These are phyloP conservation scores for Eristalis pertinax DNA, from an alignment of 2,888 invertebrate species.

Conservation along the genomic window DNA sequence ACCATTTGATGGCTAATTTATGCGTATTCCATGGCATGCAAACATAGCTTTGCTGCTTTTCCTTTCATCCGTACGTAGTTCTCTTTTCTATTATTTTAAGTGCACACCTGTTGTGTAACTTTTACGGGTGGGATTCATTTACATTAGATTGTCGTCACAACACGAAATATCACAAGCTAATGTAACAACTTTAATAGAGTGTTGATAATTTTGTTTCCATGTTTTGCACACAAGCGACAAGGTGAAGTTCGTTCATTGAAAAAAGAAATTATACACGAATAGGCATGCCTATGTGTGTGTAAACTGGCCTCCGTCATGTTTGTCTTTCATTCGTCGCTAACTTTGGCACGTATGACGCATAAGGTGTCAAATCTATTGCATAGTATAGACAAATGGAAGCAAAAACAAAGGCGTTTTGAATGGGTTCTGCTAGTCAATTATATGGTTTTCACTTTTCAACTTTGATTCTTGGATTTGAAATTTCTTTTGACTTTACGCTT, in stretches of 20 bases:
- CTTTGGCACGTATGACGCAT: neutral
- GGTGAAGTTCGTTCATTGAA: slow-evolving; percentile 40
- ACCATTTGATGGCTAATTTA: slow-evolving; percentile 48
- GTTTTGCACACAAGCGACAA: slow-evolving; percentile 31
- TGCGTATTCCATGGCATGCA: slow-evolving; percentile 55
- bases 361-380: neutral
- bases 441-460: neutral
- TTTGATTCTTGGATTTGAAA: neutral
- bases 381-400: neutral
- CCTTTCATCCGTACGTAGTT: neutral
- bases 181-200: slow-evolving; percentile 42
- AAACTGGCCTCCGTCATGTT: neutral
- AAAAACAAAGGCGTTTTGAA: neutral
- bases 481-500: neutral
- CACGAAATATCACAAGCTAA: slow-evolving; percentile 12
- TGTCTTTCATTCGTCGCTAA: neutral
- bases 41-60: slow-evolving; percentile 19
- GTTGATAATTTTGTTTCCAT: slow-evolving; percentile 44
- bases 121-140: neutral
- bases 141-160: slow-evolving; percentile 14
- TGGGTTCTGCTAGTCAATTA: too few relatives aligned
- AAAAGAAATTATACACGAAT: slow-evolving; percentile 1
- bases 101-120: slow-evolving; percentile 27
- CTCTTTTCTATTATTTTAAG: neutral
- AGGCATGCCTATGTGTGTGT: neutral